Percentiles rank a stretch among this genome's conserved stretches.
These are phyloP conservation scores for Catharus ustulatus DNA, from an alignment of 2,797 vertebrate species.

Conservation along the genomic window DNA sequence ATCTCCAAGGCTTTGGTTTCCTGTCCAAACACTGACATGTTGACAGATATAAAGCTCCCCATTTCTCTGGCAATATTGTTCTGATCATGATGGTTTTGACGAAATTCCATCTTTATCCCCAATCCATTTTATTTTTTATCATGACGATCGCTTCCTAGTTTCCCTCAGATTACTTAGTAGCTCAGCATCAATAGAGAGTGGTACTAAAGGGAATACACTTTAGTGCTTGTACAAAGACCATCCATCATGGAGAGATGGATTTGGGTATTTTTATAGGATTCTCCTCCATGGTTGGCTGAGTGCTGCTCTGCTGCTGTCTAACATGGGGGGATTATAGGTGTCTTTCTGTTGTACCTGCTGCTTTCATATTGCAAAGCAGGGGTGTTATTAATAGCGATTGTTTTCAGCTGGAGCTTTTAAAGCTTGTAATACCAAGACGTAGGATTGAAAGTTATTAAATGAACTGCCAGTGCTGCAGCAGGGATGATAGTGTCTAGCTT, in stretches of 20 bases:
- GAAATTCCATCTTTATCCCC: constrained; percentile 63
- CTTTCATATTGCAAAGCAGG: constrained; percentile 46
- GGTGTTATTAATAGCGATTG: constrained; percentile 53
- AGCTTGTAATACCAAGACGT: constrained; percentile 35
- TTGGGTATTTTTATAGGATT: constrained; percentile 66
- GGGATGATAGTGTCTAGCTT: background rate
- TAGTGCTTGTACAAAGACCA: constrained; percentile 65
- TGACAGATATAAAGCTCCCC: constrained; percentile 60
- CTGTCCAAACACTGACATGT: constrained; percentile 50
- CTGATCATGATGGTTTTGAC: constrained; percentile 65
- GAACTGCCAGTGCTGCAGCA: constrained; percentile 14
- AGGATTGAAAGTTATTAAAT: constrained; percentile 51
- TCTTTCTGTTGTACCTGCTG: constrained; percentile 46
- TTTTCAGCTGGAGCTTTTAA: constrained; percentile 54
- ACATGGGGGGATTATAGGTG: constrained; percentile 60
- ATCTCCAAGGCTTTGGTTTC: constrained; percentile 63
- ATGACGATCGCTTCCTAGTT: constrained; percentile 53
- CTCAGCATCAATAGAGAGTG: constrained; percentile 64
- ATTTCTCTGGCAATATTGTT: constrained; percentile 58
- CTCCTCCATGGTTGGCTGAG: constrained; percentile 58
- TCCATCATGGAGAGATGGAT: constrained; percentile 64
- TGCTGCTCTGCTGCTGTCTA: constrained; percentile 57
- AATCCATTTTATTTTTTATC: constrained; percentile 65
- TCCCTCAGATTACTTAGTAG: constrained; percentile 68
- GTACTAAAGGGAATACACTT: constrained; percentile 70